Evolutionary conservation across 2,888 invertebrate genomes (phyloP), one percentile per base, ranked within the genome.

Genomic region (Himalopsyche tibetana): DNA sequence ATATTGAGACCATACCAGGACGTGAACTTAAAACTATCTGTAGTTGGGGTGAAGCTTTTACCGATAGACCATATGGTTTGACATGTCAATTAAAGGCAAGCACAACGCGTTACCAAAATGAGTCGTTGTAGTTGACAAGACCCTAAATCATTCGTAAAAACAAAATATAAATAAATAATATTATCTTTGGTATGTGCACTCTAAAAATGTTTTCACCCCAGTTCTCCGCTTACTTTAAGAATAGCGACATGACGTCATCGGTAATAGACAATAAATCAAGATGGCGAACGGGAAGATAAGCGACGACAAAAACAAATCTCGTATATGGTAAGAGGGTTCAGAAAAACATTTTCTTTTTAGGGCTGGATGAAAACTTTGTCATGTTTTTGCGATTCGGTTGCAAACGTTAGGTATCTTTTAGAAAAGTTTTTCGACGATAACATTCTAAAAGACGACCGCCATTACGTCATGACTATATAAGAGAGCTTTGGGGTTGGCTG

Each of bases 61-160:
- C 28, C 28, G 28, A 0, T 28, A 28, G 28, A 28, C 28, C 28
- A 28, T 28, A 28, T 28, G 2, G 28, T 28, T 2, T 28, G 28
- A 28, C 28, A 28, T 28, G 2, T 28, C 28, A 28, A 28, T 28
- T 28, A 2, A 28, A 28, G 28, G 28, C 28, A 28, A 84, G 82
- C 84, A 82, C 40, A 82, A 84, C 82, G 84, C 63, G 55, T 86
- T 84, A 84, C 86, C 84, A 28, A 82, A 84, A 55, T 80, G 80
- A 86, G 80, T 84, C 84, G 82, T 15, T 40, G 74, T 40, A 12
- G 56, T 81, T 55, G 42, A 84, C 28, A 45, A 83, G 63, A 56
- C 4, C 63, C 51, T 51, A 4, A 51, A 51, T 2, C 45, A 51
- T 51, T 51, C 15, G 51, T 51, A 15, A 51, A 51, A 51, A 51